Base-by-base conservation (phyloP, 2,888 invertebrate species). In the Himalopsyche tibetana region DNA sequence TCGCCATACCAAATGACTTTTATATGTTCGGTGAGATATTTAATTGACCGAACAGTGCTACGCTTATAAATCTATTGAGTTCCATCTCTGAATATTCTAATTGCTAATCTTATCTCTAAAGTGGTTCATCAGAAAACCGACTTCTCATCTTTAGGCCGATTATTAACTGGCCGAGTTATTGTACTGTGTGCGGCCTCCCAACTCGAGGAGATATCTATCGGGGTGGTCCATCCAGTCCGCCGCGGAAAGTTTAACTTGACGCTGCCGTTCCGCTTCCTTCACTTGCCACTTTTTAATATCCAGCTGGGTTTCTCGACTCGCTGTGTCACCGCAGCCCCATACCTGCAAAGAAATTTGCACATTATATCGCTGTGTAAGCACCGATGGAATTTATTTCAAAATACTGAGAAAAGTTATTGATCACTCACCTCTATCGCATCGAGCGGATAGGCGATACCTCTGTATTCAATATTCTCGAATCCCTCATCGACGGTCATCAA, bases 221-320 rank as follows among this genome's bases (percentile, higher is more conserved):
- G 99, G 98, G 93, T 98, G 98, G 91, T 99, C 98, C 90, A 97
- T 94, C 99, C 99, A 99, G 91, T 98, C 98, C 36, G 96, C 95
- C 0, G 98, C 95, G 19, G 96, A 97, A 87, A 98, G 91, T 91
- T 98, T 98, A 11, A 99, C 97, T 90, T 95, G 95, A 84, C 97
- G 93, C 89, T 97, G 96, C 87, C 96, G 95, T 92, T 99, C 98
- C 0, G 96, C 97, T 91, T 99, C 98, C 90, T 95, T 95, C 36
- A 96, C 95, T 91, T 98, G 97, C 97, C 97, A 98, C 90, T 96
- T 96, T 91, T 98, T 98, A 89, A 98, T 95, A 90, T 98, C 97
- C 88, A 96, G 92, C 92, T 99, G 99, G 15, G 95, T 95, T 90
- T 97, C 96, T 88, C 98, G 92, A 84, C 95, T 94, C 89, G 96